Evolutionary conservation across 1,140 invertebrate genomes (phyloP).

Genomic region (Papilio glaucus): DNA sequence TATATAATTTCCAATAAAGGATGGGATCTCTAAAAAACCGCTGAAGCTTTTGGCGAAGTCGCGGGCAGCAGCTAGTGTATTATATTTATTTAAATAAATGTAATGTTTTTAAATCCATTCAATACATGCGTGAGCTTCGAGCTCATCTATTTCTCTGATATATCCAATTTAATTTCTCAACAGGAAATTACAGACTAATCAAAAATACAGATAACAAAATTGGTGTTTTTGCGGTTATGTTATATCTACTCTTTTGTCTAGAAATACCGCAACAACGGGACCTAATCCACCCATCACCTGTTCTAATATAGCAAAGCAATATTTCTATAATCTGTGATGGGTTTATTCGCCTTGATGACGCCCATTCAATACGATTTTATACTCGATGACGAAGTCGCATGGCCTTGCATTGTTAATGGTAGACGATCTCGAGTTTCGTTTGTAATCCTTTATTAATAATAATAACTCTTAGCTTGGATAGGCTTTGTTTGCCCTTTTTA

Average conservation of each 20-base stretch:
- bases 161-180: background rate
- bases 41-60: too few relatives aligned
- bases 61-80: too few relatives aligned
- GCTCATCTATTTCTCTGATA: background rate
- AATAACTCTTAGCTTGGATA: background rate
- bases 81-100: too few relatives aligned
- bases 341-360: slow-evolving; percentile 31
- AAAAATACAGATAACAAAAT: slow-evolving; percentile 1
- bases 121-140: too few relatives aligned
- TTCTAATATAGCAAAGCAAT: slow-evolving; percentile 24
- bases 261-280: slow-evolving; percentile 34
- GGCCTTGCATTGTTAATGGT: slow-evolving; percentile 28
- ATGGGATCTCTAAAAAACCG: too few relatives aligned
- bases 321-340: slow-evolving; percentile 25
- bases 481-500: background rate
- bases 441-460: background rate
- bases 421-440: background rate
- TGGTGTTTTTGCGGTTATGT: background rate
- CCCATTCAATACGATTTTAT: slow-evolving; percentile 21
- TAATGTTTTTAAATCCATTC: too few relatives aligned
- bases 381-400: background rate
- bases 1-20: too few relatives aligned
- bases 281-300: slow-evolving; percentile 15
- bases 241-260: background rate
- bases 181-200: slow-evolving; percentile 3